A percentile compares a stretch with the other conserved stretches of the same genome.
Conservation (phyloP, 2,888 invertebrate species). For the Caenorhabditis panamensis region DNA sequence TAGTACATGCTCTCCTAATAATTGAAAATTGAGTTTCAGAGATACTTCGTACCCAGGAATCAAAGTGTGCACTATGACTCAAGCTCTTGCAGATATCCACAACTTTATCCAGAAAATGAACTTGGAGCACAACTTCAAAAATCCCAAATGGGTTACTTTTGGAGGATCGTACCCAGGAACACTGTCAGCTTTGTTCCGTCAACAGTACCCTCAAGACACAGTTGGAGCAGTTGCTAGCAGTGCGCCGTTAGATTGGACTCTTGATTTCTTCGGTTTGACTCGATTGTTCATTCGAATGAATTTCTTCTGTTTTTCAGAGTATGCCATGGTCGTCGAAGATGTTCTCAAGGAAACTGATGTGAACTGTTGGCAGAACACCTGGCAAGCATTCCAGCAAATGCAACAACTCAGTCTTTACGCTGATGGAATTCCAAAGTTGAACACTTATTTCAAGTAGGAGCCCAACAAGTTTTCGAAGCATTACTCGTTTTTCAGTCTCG, state of each 20-base stretch:
- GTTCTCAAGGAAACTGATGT: conserved; percentile 61
- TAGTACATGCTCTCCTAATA: conserved; percentile 10
- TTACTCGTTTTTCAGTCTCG: conserved; percentile 60
- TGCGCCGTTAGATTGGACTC: conserved; percentile 70
- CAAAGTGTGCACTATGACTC: conserved; percentile 86
- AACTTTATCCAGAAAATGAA: conserved; percentile 89
- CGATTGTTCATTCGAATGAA: too few species aligned
- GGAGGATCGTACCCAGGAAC: conserved; percentile 92
- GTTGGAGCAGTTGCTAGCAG: conserved; percentile 73
- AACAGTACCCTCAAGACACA: conserved; percentile 67
- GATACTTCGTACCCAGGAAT: conserved; percentile 90
- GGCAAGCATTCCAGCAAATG: conserved; percentile 64
- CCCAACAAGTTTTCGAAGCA: background rate
- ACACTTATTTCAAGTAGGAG: conserved; percentile 63
- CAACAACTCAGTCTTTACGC: conserved; percentile 61
- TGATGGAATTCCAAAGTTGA: conserved; percentile 62
- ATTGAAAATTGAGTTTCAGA: conserved; percentile 83
- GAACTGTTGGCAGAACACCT: conserved; percentile 56
- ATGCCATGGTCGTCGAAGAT: conserved; percentile 71
- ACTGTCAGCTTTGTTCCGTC: conserved; percentile 72
- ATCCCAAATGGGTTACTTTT: conserved; percentile 90
- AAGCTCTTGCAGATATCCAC: conserved; percentile 88
- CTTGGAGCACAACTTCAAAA: conserved; percentile 67
- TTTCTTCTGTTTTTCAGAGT: too few species aligned
- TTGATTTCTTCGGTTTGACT: conserved; percentile 72